Conservation (phyloP, 2,888 invertebrate species). For the Erebia palarica region DNA sequence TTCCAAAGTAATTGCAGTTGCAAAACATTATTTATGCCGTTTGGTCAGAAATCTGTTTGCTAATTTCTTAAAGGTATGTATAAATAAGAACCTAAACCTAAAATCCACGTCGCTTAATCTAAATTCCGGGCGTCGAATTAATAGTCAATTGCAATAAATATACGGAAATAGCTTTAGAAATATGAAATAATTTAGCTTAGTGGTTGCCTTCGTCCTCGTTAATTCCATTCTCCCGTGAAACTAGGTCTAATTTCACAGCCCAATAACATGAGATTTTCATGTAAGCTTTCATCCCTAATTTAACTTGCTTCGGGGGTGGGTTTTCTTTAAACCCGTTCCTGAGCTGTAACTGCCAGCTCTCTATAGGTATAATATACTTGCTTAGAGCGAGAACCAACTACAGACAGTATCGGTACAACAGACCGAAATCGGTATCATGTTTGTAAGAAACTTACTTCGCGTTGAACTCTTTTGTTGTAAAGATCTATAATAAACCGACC, state of each 20-base stretch:
- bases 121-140: constrained; percentile 28
- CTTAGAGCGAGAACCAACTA: too few relatives aligned
- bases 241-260: too few relatives aligned
- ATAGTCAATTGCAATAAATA: constrained; percentile 26
- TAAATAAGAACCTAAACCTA: not conserved
- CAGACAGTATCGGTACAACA: too few relatives aligned
- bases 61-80: constrained; percentile 24
- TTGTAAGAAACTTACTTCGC: constrained; percentile 16
- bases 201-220: too few relatives aligned
- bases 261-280: too few relatives aligned
- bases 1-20: constrained; percentile 9
- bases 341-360: too few relatives aligned
- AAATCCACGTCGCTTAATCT: constrained; percentile 29
- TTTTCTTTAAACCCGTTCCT: too few relatives aligned
- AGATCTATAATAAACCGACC: not conserved
- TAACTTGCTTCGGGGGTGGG: too few relatives aligned
- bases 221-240: too few relatives aligned
- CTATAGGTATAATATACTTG: too few relatives aligned
- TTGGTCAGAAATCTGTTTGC: constrained; percentile 23
- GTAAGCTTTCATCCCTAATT: too few relatives aligned
- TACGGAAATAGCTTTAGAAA: not conserved
- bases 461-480: constrained; percentile 22
- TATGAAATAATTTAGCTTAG: too few relatives aligned
- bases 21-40: constrained; percentile 31
- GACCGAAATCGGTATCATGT: constrained; percentile 13